A percentile compares a stretch with the other conserved stretches of the same genome.
These are phyloP conservation scores for Schlechtendalia chinensis DNA, from an alignment of 1,140 invertebrate species.

Conservation along the genomic window DNA sequence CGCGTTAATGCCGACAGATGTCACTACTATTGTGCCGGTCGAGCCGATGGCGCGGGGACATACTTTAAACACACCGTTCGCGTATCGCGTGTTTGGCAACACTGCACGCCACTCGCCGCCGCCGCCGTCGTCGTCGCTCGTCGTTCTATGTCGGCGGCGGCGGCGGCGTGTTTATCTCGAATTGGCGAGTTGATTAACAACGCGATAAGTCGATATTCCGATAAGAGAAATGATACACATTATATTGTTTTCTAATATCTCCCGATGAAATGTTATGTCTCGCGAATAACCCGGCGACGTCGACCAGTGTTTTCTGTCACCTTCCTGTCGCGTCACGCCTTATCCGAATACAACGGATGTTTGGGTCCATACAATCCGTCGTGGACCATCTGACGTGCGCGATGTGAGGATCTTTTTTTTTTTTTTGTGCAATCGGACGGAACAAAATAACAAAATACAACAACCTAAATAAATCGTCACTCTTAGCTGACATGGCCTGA, in stretches of 20 bases:
- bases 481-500: conserved; percentile 22
- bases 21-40: background rate
- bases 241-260: background rate
- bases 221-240: background rate
- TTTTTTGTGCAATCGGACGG: background rate
- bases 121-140: too few relatives aligned
- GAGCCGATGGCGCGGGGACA: too few relatives aligned
- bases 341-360: background rate
- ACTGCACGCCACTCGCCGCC: background rate
- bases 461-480: too few relatives aligned
- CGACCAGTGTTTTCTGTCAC: background rate
- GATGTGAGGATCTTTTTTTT: background rate
- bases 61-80: background rate
- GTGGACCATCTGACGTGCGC: background rate
- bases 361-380: background rate
- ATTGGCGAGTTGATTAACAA: conserved; percentile 19
- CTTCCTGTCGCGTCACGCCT: background rate
- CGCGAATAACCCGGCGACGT: too few relatives aligned
- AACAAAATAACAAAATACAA: background rate
- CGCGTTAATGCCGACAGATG: too few relatives aligned
- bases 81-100: background rate
- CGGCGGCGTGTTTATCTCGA: conserved; percentile 38
- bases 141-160: conserved; percentile 3
- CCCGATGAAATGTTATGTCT: too few relatives aligned
- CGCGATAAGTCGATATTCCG: conserved; percentile 46